A percentile compares a stretch with the other conserved stretches of the same genome.
These are phyloP conservation scores for Heteractis magnifica DNA, from an alignment of 92 coral and sea anemone genomes.

Conservation along the genomic window DNA sequence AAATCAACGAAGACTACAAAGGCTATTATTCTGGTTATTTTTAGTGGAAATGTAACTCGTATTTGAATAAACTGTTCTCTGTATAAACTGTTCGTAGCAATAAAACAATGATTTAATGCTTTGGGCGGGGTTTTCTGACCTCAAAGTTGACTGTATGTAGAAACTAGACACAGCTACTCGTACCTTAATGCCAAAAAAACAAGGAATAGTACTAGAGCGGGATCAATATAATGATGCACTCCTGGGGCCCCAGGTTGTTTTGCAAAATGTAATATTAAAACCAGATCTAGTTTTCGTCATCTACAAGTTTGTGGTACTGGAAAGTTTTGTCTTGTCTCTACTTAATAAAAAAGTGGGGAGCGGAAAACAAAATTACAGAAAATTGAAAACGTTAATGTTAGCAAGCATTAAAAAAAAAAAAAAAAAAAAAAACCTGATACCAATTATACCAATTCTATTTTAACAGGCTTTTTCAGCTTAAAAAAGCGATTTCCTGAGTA, in stretches of 20 bases:
- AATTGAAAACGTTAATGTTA: background rate
- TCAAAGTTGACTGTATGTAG: constrained; percentile 10
- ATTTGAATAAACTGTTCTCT: constrained; percentile 2
- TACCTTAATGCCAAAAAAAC: background rate
- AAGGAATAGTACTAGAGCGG: background rate
- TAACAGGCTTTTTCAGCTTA: too few species aligned
- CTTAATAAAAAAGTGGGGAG: background rate
- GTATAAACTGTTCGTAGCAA: constrained; percentile 1
- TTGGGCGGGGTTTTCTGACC: constrained; percentile 45
- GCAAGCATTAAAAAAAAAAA: background rate
- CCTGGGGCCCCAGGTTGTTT: background rate
- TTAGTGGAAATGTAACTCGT: background rate
- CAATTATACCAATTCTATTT: too few species aligned
- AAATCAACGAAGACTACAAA: background rate
- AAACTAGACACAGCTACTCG: constrained; percentile 17
- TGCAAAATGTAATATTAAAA: background rate
- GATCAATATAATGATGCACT: background rate
- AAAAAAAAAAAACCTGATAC: too few species aligned
- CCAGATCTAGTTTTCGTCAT: background rate
- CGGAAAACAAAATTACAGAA: background rate
- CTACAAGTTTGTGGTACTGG: background rate
- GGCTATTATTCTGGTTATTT: background rate
- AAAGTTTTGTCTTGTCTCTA: background rate
- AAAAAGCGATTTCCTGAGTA: too few species aligned
- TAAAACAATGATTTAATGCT: constrained; percentile 17